A percentile compares a stretch with the other conserved stretches of the same genome.
These are phyloP conservation scores for Motacilla tschutschensis DNA, from an alignment of 2,113 vertebrate genomes.

Conservation along the genomic window DNA sequence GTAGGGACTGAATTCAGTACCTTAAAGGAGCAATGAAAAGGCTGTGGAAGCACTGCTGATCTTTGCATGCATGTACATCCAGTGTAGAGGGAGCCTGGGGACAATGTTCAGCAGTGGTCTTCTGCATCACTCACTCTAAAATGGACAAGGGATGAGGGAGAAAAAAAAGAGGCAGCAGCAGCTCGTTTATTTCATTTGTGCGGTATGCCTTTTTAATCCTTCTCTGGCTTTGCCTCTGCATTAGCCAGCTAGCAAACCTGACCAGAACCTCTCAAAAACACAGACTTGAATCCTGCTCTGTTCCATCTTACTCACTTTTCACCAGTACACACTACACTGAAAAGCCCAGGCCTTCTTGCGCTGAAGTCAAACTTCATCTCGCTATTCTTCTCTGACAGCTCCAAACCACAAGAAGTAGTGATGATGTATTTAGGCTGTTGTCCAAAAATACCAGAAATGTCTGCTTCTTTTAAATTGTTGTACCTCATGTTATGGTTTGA, in stretches of 20 bases:
- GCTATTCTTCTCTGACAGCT: background rate
- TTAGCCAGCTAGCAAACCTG: background rate
- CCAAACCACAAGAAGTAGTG: background rate
- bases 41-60: background rate
- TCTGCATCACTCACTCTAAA: background rate
- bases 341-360: background rate
- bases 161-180: background rate
- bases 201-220: background rate
- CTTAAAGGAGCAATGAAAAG: background rate
- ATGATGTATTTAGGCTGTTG: background rate
- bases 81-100: background rate
- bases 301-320: background rate
- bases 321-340: background rate
- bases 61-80: background rate
- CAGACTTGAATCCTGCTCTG: background rate
- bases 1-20: background rate
- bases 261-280: background rate
- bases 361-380: background rate
- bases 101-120: background rate
- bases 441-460: background rate
- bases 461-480: background rate
- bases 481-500: background rate
- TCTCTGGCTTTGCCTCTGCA: background rate
- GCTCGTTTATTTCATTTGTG: background rate
- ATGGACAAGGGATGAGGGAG: background rate